Conservation (phyloP, 2,113 vertebrate species). For the Lagopus muta region DNA sequence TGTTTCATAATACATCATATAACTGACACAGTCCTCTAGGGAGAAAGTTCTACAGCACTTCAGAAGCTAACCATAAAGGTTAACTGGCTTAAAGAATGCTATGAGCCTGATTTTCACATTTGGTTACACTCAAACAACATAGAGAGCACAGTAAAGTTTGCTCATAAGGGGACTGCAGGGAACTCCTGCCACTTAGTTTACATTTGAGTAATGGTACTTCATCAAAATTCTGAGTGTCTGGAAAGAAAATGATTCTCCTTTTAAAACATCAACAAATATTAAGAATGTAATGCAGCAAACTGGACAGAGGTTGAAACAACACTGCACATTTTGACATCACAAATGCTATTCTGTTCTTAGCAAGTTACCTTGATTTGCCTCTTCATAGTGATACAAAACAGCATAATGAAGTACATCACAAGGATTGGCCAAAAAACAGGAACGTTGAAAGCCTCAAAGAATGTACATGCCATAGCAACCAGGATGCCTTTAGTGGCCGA, state of each 20-base stretch:
- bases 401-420: constrained; percentile 99
- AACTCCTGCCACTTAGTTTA: not conserved
- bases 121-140: not conserved
- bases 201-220: not conserved
- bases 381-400: constrained; percentile 99
- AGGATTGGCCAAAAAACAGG: constrained; percentile 99
- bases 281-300: not conserved
- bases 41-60: not conserved
- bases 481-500: constrained; percentile 97
- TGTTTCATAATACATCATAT: not conserved
- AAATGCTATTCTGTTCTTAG: not conserved
- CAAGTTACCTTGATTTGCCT: constrained; percentile 95
- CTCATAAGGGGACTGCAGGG: not conserved
- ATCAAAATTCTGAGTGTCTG: not conserved
- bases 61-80: not conserved
- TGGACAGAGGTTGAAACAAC: not conserved
- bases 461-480: constrained; percentile 96
- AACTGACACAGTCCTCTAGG: not conserved
- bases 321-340: not conserved
- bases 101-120: not conserved
- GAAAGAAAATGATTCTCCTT: not conserved
- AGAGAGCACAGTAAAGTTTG: not conserved
- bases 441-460: constrained; percentile 98
- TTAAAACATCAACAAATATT: not conserved
- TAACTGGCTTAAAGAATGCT: not conserved